phyloP scores from a whole-genome alignment of 2,888 invertebrate genomes.

The Bimastos eiseni region DNA sequence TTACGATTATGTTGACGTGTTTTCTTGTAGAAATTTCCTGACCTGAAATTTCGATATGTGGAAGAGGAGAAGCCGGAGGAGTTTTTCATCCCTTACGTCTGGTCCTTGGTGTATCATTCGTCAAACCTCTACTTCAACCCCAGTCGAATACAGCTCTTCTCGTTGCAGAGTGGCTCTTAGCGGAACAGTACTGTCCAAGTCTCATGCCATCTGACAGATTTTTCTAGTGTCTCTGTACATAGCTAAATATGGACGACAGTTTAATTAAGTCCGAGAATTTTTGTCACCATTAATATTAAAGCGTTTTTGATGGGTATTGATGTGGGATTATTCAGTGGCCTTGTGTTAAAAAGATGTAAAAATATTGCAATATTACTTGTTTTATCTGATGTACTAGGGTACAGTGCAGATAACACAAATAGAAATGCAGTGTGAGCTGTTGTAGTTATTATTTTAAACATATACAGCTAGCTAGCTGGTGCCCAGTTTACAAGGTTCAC shows the following conservation, averaged over 20 bases:
- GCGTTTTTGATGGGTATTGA: background rate
- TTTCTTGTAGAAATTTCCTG: constrained; percentile 86
- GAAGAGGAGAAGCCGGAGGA: constrained; percentile 98
- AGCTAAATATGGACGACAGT: background rate
- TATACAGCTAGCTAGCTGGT: background rate
- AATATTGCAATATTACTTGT: background rate
- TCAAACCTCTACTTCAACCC: constrained; percentile 66
- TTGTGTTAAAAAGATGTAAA: background rate
- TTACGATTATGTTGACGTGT: background rate
- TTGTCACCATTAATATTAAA: background rate
- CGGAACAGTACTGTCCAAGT: background rate
- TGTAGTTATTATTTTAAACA: background rate
- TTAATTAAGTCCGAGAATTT: background rate
- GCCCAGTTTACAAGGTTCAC: background rate
- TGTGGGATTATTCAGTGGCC: background rate
- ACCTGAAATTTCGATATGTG: constrained; percentile 96
- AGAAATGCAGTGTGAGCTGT: background rate
- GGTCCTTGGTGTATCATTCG: constrained; percentile 79
- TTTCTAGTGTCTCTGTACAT: constrained; percentile 6
- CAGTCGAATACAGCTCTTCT: constrained; percentile 55
- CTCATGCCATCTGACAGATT: background rate
- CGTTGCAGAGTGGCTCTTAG: constrained; percentile 20
- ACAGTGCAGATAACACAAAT: background rate
- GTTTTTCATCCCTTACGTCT: constrained; percentile 98
- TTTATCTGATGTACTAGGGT: background rate